phyloP scores from a whole-genome alignment of 2,797 vertebrate genomes.

The Melanotaenia pygmaea region DNA sequence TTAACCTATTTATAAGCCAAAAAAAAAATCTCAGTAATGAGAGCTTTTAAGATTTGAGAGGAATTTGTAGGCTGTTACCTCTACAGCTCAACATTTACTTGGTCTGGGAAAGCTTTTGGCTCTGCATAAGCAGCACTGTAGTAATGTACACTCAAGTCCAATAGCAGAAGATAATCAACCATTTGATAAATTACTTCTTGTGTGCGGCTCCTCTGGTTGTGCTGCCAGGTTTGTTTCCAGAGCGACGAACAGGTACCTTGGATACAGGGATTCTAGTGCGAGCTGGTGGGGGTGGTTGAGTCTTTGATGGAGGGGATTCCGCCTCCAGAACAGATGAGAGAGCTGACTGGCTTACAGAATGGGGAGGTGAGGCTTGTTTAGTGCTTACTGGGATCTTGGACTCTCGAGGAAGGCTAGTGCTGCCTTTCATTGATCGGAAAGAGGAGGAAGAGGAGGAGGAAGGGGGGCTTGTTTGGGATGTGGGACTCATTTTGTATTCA shows the following conservation, averaged over 20 bases:
- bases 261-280: conserved; percentile 97
- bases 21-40: conserved; percentile 42
- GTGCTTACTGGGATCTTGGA: conserved; percentile 95
- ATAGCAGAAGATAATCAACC: conserved; percentile 5
- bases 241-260: conserved; percentile 93
- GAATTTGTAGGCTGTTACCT: conserved; percentile 67
- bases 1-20: conserved; percentile 38
- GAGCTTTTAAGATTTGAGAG: conserved; percentile 64
- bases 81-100: conserved; percentile 70
- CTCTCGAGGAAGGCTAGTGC: conserved; percentile 89
- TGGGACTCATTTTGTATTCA: conserved; percentile 83
- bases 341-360: conserved; percentile 87
- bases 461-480: conserved; percentile 79
- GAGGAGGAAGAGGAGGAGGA: conserved; percentile 81
- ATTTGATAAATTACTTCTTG: conserved; percentile 86
- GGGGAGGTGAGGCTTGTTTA: conserved; percentile 87
- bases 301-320: conserved; percentile 84
- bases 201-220: conserved; percentile 81
- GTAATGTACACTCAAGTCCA: conserved; percentile 37
- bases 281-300: conserved; percentile 79
- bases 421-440: conserved; percentile 90
- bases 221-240: conserved; percentile 87
- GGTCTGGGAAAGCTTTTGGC: conserved; percentile 58
- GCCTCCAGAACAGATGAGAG: conserved; percentile 82
- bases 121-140: conserved; percentile 51